Evolutionary conservation across 2,888 invertebrate genomes (phyloP).

Genomic region (Epirrita christyi): DNA sequence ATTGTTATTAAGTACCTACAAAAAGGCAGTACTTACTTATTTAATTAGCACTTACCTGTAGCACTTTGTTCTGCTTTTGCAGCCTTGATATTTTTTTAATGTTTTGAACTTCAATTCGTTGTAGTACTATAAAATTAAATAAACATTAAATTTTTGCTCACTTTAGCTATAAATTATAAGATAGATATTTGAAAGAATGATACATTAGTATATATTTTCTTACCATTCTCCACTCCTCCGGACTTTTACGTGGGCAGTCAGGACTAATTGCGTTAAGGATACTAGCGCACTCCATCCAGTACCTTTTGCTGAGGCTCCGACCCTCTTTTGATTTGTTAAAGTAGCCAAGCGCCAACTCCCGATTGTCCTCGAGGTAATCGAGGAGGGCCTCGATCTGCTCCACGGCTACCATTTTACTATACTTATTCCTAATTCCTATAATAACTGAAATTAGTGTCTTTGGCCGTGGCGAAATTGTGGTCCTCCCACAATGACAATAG

Average conservation of each 20-base stretch:
- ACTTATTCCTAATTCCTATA: too few relatives aligned
- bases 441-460: too few relatives aligned
- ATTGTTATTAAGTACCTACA: neutral
- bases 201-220: too few relatives aligned
- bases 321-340: neutral
- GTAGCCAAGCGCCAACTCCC: slow-evolving; percentile 23
- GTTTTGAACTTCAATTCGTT: slow-evolving; percentile 1
- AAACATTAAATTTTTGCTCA: too few relatives aligned
- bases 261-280: neutral
- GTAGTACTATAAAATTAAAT: slow-evolving; percentile 3
- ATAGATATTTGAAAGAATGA: too few relatives aligned
- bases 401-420: too few relatives aligned
- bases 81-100: neutral
- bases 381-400: neutral
- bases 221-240: neutral
- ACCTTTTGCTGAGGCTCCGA: neutral
- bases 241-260: too few relatives aligned
- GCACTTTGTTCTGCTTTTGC: neutral
- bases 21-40: too few relatives aligned
- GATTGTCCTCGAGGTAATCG: slow-evolving; percentile 1
- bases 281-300: neutral
- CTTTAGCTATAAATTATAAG: too few relatives aligned
- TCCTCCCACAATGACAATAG: too few relatives aligned
- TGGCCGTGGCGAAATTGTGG: too few relatives aligned
- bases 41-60: neutral